These are phyloP conservation scores for Onychomys arenicola DNA, from an alignment of 2,797 vertebrate species.

Conservation along the genomic window DNA sequence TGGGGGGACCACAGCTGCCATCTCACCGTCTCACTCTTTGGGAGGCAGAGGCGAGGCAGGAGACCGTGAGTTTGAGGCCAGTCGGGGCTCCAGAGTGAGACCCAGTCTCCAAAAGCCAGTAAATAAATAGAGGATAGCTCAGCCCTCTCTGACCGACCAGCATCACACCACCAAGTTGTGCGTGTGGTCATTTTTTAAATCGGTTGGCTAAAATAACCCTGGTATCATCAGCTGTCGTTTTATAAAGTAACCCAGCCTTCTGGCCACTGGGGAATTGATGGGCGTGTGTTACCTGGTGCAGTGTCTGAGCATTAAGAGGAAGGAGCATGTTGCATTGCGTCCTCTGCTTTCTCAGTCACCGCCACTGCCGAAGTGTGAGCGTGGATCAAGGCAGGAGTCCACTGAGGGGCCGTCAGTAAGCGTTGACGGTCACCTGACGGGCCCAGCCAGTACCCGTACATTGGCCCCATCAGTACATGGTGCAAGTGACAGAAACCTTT, in stretches of 20 bases:
- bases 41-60: background rate
- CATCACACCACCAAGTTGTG: fast-evolving
- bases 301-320: background rate
- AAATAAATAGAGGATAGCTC: background rate
- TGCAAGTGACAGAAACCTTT: background rate
- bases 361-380: fast-evolving
- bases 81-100: background rate
- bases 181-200: background rate
- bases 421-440: too few relatives aligned
- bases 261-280: fast-evolving
- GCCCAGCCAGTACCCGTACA: fast-evolving
- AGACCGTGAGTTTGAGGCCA: background rate
- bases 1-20: background rate
- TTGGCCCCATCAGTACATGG: background rate
- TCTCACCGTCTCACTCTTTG: background rate
- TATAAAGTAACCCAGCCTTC: fast-evolving
- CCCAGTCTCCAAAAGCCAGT: background rate
- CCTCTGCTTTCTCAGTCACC: background rate
- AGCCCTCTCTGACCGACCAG: background rate
- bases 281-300: fast-evolving
- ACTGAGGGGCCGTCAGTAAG: fast-evolving
- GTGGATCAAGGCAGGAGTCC: fast-evolving
- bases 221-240: background rate
- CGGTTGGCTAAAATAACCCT: background rate
- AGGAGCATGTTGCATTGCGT: background rate